phyloP scores from a whole-genome alignment of 2,797 vertebrate species.

The Pipistrellus pipistrellus region DNA sequence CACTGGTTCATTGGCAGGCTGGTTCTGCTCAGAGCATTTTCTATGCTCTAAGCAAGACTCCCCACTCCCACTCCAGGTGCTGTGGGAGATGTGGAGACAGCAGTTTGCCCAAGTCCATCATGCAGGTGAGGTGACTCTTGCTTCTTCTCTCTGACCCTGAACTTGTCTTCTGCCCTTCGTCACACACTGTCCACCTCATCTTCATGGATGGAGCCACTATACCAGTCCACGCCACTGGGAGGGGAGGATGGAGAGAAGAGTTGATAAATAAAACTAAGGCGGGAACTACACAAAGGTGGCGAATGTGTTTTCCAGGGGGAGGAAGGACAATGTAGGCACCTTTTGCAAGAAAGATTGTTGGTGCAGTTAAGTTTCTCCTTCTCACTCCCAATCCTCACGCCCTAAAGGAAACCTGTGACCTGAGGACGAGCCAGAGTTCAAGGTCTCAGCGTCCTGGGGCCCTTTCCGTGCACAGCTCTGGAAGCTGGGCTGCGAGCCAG shows the following conservation, averaged over 20 bases:
- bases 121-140: no score
- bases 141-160: no score
- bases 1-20: no score
- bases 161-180: no score
- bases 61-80: no score
- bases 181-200: no score
- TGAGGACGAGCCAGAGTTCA: slow-evolving; percentile 74
- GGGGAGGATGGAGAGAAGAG: neutral
- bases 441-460: slow-evolving; percentile 67
- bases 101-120: no score
- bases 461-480: slow-evolving; percentile 73
- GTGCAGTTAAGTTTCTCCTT: neutral
- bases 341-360: neutral
- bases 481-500: slow-evolving; percentile 65
- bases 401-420: slow-evolving; percentile 60
- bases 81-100: no score
- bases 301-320: neutral
- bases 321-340: neutral
- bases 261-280: neutral
- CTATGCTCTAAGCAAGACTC: no score
- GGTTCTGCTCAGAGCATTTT: no score
- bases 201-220: no score
- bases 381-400: neutral
- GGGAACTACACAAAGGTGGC: neutral
- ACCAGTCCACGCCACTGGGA: no score